Evolutionary conservation across 2,797 vertebrate genomes (phyloP).

Genomic region (Enteromius mattozi): DNA sequence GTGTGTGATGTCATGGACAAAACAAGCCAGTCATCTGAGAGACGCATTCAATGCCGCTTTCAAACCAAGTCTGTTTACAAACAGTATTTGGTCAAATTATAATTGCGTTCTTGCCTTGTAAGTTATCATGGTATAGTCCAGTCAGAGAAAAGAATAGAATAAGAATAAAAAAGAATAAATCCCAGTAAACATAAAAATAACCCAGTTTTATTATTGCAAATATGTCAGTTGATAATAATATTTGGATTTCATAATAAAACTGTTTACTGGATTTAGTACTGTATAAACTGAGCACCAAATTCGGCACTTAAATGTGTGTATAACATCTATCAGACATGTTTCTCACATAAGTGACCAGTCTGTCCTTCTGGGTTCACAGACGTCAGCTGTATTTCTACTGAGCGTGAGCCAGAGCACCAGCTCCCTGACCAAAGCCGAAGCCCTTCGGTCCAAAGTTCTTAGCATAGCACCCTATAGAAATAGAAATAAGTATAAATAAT

Average conservation of each 20-base stretch:
- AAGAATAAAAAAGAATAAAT: not conserved
- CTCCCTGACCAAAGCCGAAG: conserved; percentile 95
- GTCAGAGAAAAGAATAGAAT: not conserved
- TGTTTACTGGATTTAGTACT: conserved; percentile 18
- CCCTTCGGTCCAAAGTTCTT: conserved; percentile 98
- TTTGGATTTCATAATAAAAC: conserved; percentile 22
- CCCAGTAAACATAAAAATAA: not conserved
- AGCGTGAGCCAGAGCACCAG: conserved; percentile 90
- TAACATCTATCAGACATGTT: not conserved
- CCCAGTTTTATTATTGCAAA: conserved; percentile 23
- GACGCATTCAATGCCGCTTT: not conserved
- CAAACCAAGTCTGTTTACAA: not conserved
- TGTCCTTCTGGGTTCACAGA: not conserved
- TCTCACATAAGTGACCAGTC: not conserved
- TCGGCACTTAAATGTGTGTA: too few relatives aligned
- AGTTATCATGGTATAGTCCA: not conserved
- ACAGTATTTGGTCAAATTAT: not conserved
- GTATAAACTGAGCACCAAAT: not conserved
- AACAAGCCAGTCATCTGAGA: conserved; percentile 40
- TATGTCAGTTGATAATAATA: not conserved
- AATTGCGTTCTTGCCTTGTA: not conserved
- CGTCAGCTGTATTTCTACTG: conserved; percentile 75
- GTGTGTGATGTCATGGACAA: conserved; percentile 51
- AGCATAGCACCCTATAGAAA: conserved; percentile 87
- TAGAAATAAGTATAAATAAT: not conserved